Percentiles rank a stretch among this genome's conserved stretches.
phyloP scores from a whole-genome alignment of 2,113 vertebrate species.

The human (Homo sapiens) region DNA sequence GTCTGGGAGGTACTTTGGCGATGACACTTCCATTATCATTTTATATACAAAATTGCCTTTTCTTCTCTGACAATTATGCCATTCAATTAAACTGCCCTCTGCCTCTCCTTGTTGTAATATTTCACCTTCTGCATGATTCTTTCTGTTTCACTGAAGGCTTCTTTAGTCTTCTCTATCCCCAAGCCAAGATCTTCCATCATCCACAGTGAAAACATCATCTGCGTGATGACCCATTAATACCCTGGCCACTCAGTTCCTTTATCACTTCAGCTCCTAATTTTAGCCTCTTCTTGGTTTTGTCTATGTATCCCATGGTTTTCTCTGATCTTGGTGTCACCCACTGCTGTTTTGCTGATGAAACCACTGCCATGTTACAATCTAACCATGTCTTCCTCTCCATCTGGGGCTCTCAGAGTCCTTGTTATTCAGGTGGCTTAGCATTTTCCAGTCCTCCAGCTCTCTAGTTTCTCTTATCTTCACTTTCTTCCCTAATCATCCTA shows the following conservation, averaged over 20 bases:
- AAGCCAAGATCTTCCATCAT: not conserved
- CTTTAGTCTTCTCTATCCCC: not conserved
- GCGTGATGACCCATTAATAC: not conserved
- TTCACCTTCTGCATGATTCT: not conserved
- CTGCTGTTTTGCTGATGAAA: not conserved
- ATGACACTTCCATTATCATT: not conserved
- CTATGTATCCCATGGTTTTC: not conserved
- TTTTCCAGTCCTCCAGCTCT: not conserved
- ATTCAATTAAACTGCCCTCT: not conserved
- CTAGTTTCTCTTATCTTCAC: not conserved
- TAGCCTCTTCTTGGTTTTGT: not conserved
- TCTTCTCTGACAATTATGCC: not conserved
- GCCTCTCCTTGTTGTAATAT: not conserved
- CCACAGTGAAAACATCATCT: not conserved
- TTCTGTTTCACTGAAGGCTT: not conserved
- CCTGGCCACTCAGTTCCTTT: not conserved
- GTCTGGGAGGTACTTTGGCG: not conserved
- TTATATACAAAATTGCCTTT: not conserved
- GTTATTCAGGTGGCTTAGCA: not conserved
- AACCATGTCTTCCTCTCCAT: not conserved
- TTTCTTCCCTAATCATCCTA: not conserved
- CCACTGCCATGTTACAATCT: not conserved
- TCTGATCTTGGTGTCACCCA: not conserved
- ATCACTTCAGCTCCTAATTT: not conserved
- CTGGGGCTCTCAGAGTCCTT: not conserved